phyloP scores from a whole-genome alignment of 2,797 vertebrate species.

The Arrhamphus sclerolepis region DNA sequence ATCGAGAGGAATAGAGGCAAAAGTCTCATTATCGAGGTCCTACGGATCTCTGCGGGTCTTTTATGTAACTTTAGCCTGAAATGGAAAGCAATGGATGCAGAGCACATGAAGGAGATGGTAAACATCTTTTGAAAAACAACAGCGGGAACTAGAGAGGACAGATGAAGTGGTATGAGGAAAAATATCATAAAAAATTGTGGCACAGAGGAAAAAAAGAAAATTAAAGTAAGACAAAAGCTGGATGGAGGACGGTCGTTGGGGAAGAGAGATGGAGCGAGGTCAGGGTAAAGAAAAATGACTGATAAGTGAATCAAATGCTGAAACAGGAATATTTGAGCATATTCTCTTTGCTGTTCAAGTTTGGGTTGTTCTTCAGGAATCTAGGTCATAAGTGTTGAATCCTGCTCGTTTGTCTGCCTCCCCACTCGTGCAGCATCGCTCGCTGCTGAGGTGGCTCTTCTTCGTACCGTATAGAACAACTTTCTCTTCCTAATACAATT shows the following conservation, averaged over 20 bases:
- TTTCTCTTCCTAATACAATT: slow-evolving; percentile 47
- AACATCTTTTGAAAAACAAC: slow-evolving; percentile 30
- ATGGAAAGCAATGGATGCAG: slow-evolving; percentile 36
- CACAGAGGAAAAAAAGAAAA: not conserved
- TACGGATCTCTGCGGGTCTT: slow-evolving; percentile 12
- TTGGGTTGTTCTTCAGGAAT: slow-evolving; percentile 46
- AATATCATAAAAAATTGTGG: slow-evolving; percentile 12
- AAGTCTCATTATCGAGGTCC: slow-evolving; percentile 36
- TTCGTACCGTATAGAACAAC: slow-evolving; percentile 61
- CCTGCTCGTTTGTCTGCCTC: slow-evolving; percentile 56
- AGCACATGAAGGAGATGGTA: slow-evolving; percentile 18
- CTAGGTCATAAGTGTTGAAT: slow-evolving; percentile 55
- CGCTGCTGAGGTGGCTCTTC: slow-evolving; percentile 73
- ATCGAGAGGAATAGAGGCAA: slow-evolving; percentile 3
- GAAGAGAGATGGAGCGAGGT: slow-evolving; percentile 15
- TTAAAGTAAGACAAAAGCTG: slow-evolving; percentile 28
- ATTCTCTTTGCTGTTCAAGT: slow-evolving; percentile 18
- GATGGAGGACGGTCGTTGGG: slow-evolving; percentile 8
- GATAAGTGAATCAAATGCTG: slow-evolving; percentile 23
- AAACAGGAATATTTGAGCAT: slow-evolving; percentile 14
- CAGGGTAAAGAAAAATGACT: not conserved
- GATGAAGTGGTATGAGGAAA: slow-evolving; percentile 10
- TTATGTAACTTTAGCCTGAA: slow-evolving; percentile 38
- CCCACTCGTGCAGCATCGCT: slow-evolving; percentile 57
- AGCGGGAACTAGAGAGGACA: slow-evolving; percentile 15